Evolutionary conservation across 2,113 vertebrate species (phyloP), one percentile per base, ranked within the genome.

Genomic region (Rhinopomastus cyanomelas): DNA sequence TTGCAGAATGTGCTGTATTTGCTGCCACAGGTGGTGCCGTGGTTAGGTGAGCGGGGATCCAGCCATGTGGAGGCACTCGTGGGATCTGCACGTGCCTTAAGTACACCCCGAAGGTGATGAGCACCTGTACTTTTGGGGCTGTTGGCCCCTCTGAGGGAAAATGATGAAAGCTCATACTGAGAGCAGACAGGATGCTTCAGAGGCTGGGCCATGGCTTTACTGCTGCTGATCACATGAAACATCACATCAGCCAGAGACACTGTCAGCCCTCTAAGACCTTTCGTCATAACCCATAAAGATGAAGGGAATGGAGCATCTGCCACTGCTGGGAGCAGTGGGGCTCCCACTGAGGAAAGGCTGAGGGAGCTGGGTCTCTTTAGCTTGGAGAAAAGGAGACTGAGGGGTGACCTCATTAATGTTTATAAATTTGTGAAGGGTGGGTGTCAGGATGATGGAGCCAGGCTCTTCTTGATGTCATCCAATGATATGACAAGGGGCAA

Each of bases 71-170:
- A 86, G 73, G 84, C 73, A 75, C 52, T 81, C 2, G 0, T 46
- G 83, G 27, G 44, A 77, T 46, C 73, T 17, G 4, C 0, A 9
- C 64, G 39, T 34, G 27, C 39, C 18, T 25, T 21, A 16, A 2
- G n/a, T 79, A n/a, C 32, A 22, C 25, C 39, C 21, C 0, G 0
- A 49, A 27, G 5, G 9, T 27, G 78, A 27, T 30, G 53, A 92
- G 25, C 18, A 11, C 49, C 10, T 36, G n/a, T 0, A 0, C 17
- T 1, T 53, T 49, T 32, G 26, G 39, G 72, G 9, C 13, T 55
- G 55, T 37, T 59, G 56, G 12, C 3, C 12, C 5, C 25, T 61
- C 8, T 56, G 15, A 75, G n/a, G 42, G 83, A 73, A 66, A n/a
- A 19, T 46, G 69, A 39, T 61, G 48, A 61, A 73, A 82, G 6